Evolutionary conservation across 2,888 invertebrate genomes (phyloP).

Genomic region (Furcula furcula): DNA sequence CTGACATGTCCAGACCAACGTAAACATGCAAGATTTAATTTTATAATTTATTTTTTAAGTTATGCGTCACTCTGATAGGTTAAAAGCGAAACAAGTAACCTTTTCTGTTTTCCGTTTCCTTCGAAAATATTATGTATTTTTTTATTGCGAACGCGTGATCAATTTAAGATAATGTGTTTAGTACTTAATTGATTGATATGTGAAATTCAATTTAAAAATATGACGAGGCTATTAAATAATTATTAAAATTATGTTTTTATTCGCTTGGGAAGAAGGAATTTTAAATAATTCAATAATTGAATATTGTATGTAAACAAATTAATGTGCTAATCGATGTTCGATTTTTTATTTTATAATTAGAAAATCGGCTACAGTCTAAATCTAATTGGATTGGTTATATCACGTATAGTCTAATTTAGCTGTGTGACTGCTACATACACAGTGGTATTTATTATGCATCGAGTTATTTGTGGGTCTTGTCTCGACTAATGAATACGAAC

Average conservation of each 20-base stretch:
- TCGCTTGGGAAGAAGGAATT: no score
- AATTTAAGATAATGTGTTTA: not conserved
- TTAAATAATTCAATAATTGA: no score
- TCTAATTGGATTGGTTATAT: not conserved
- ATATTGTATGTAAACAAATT: not conserved
- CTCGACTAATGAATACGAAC: slow-evolving; percentile 35
- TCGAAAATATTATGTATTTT: not conserved
- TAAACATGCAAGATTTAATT: no score
- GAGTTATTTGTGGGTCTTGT: slow-evolving; percentile 40
- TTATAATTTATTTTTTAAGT: no score
- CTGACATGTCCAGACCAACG: no score
- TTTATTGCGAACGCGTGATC: not conserved
- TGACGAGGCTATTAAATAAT: not conserved
- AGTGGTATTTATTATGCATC: slow-evolving; percentile 39
- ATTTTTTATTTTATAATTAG: not conserved
- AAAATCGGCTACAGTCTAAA: not conserved
- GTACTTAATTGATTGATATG: not conserved
- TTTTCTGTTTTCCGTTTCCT: not conserved
- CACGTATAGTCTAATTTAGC: slow-evolving; percentile 9
- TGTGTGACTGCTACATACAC: slow-evolving; percentile 10
- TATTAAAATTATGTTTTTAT: not conserved
- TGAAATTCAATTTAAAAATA: not conserved
- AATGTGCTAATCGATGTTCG: not conserved
- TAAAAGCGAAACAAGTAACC: not conserved
- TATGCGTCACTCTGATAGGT: no score